Percentiles rank a stretch among this genome's conserved stretches.
Conservation (phyloP, 2,888 invertebrate genomes). For the Tanaodytes sp. region DNA sequence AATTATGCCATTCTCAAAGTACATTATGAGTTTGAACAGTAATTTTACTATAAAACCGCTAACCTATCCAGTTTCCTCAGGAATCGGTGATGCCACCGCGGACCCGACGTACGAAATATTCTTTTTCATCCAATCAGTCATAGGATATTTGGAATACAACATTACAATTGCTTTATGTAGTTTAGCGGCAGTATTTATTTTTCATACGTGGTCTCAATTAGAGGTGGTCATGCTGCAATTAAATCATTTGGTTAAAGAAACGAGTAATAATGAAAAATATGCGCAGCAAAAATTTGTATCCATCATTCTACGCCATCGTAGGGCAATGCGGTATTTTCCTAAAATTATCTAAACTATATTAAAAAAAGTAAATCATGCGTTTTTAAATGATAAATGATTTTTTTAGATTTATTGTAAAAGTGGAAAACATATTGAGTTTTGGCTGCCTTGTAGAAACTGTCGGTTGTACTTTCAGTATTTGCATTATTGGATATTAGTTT, state of each 20-base stretch:
- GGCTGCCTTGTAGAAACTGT: too few relatives aligned
- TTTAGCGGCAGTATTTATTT: constrained; percentile 29
- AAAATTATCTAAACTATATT: too few relatives aligned
- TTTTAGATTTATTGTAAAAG: too few relatives aligned
- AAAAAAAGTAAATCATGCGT: too few relatives aligned
- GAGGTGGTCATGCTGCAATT: constrained; percentile 24
- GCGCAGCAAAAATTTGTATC: constrained; percentile 19
- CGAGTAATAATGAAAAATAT: not conserved
- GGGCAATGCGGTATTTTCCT: too few relatives aligned
- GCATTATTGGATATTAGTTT: too few relatives aligned
- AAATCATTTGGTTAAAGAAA: constrained; percentile 23
- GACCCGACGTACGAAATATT: constrained; percentile 38
- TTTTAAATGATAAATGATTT: too few relatives aligned
- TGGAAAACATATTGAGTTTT: too few relatives aligned
- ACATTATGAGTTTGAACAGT: not conserved
- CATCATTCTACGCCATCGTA: constrained; percentile 26
- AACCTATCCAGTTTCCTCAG: constrained; percentile 32
- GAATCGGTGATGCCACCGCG: constrained; percentile 14
- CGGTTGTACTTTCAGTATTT: too few relatives aligned
- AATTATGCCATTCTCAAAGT: constrained; percentile 18
- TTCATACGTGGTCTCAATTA: constrained; percentile 36
- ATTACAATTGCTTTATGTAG: constrained; percentile 42
- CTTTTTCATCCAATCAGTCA: constrained; percentile 21
- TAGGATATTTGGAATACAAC: constrained; percentile 34
- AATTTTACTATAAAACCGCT: constrained; percentile 24